These are phyloP conservation scores for Scaptomyza graminum DNA, from an alignment of 1,140 invertebrate species.

Conservation along the genomic window DNA sequence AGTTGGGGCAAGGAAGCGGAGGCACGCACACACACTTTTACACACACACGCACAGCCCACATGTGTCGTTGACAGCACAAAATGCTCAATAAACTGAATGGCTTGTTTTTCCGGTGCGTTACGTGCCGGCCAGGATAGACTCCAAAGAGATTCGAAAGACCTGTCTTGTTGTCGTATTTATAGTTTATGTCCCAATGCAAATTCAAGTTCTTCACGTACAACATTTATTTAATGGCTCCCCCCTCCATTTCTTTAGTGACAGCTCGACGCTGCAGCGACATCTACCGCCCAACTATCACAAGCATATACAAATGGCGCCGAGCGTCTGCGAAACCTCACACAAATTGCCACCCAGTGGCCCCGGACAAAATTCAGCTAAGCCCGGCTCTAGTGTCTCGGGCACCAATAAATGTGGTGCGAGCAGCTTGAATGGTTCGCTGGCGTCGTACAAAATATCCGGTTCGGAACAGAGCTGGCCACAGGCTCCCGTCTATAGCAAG, in stretches of 20 bases:
- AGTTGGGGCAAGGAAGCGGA: conserved; percentile 32
- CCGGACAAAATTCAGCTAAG: conserved; percentile 25
- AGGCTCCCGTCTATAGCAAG: conserved; percentile 82
- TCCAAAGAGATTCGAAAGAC: neutral
- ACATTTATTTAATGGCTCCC: conserved; percentile 54
- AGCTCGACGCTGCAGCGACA: conserved; percentile 65
- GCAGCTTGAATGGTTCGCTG: conserved; percentile 75
- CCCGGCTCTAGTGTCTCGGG: conserved; percentile 43
- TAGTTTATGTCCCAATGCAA: conserved; percentile 35
- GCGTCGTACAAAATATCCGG: conserved; percentile 80
- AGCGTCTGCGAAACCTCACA: conserved; percentile 73
- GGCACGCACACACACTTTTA: too few species aligned
- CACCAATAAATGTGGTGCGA: conserved; percentile 71
- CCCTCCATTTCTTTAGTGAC: conserved; percentile 60
- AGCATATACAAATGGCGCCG: conserved; percentile 66
- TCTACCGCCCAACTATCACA: conserved; percentile 27
- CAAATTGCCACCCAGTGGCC: conserved; percentile 47
- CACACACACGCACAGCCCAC: conserved; percentile 17
- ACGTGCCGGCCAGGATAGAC: conserved; percentile 40
- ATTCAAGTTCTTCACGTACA: conserved; percentile 66
- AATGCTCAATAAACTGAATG: conserved; percentile 75
- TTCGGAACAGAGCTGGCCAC: conserved; percentile 81
- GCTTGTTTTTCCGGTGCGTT: conserved; percentile 79
- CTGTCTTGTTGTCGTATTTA: conserved; percentile 20
- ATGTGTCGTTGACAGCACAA: conserved; percentile 46